phyloP scores from a whole-genome alignment of 2,888 invertebrate genomes.

The Tetranychus truncatus region DNA sequence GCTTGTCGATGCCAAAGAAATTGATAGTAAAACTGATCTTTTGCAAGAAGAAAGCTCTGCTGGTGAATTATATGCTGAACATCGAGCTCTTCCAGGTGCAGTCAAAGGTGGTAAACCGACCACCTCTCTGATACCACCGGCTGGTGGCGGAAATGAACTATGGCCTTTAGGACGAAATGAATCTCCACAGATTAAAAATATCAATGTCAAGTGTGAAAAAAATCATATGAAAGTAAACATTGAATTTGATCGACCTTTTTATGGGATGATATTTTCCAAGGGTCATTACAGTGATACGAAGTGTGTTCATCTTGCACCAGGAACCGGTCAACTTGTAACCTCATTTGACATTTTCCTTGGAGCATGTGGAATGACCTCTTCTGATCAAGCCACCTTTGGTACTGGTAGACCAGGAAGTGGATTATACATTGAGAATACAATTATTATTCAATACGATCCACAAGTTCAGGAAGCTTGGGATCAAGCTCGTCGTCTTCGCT shows the following conservation, averaged over 20 bases:
- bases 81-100: slow-evolving; percentile 20
- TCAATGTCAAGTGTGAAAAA: slow-evolving; percentile 70
- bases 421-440: slow-evolving; percentile 81
- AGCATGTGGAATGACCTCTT: slow-evolving; percentile 79
- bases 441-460: slow-evolving; percentile 73
- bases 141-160: slow-evolving; percentile 21
- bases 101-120: neutral
- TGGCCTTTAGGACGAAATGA: slow-evolving; percentile 70
- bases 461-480: slow-evolving; percentile 91
- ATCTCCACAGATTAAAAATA: slow-evolving; percentile 76
- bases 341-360: slow-evolving; percentile 84
- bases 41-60: slow-evolving; percentile 27
- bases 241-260: slow-evolving; percentile 82
- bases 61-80: slow-evolving; percentile 25
- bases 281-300: slow-evolving; percentile 52
- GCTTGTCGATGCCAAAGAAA: slow-evolving; percentile 26
- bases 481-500: slow-evolving; percentile 71
- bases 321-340: slow-evolving; percentile 70
- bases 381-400: slow-evolving; percentile 32
- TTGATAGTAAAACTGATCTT: slow-evolving; percentile 28
- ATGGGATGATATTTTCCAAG: slow-evolving; percentile 88
- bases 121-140: neutral
- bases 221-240: slow-evolving; percentile 85
- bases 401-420: slow-evolving; percentile 36
- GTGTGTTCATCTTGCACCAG: slow-evolving; percentile 75